Evolutionary conservation across 2,888 invertebrate species (phyloP), one percentile per base, ranked within the genome.

Genomic region (Esperia sulphurella): DNA sequence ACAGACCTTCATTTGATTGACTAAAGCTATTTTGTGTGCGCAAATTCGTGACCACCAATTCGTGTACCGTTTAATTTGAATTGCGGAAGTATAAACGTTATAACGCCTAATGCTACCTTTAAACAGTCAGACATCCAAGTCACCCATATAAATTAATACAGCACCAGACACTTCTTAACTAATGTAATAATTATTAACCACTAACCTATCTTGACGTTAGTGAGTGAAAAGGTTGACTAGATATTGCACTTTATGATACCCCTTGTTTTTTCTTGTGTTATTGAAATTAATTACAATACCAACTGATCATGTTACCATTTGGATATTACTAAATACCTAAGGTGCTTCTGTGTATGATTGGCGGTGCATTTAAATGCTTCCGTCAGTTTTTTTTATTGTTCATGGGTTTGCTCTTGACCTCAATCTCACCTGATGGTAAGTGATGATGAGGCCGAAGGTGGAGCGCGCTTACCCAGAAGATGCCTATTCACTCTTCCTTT

Each of bases 21-120:
- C 4, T 46, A 21, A 21, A 31, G 10, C 41, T n/a, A 38, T 12
- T 13, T 51, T 54, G 53, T 49, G 50, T 57, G 56, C 52, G 59
- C 55, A 21, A 52, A 53, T 51, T 61, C 59, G 62, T 64, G 63
- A 63, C 56, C 55, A 45, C 31, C 46, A 52, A 56, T 62, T 58
- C 63, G 58, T 61, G 63, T 45, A 45, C 30, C 53, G 57, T 55
- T 52, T 49, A 53, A 59, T 59, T 59, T 54, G 58, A 57, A 51
- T 49, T 49, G 57, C 60, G 61, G 63, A 61, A 60, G 61, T 55
- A 49, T 52, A 54, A 46, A 45, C 48, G 29, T 46, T 52, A 52
- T 57, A 55, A 54, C 8, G 37, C 37, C 37, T 14, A 39, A 39
- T 41, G 29, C 21, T 21, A 21, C 21, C 21, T 21, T 21, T 21